Conservation (phyloP, 2,113 vertebrate species). For the human region GRCh38 chr4:138766001-138766500, state of each 20-base stretch:
- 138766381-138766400: background rate
- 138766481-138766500: rapidly evolving
- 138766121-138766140: background rate
- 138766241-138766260: background rate
- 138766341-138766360: background rate
- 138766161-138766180: background rate
- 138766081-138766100: background rate
- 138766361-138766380: background rate
- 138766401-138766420: background rate
- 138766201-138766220: background rate
- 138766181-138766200: background rate
- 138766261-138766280: background rate
- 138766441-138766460: background rate
- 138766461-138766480: background rate
- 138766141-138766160: background rate
- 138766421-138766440: background rate
- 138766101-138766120: background rate
- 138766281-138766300: background rate
- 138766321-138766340: background rate
- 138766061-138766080: background rate
- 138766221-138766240: background rate
- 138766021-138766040: background rate
- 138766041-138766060: constrained; percentile 11
- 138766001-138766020: background rate
- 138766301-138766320: background rate